Conservation (phyloP, 2,113 vertebrate genomes). For the Isurus oxyrinchus region DNA sequence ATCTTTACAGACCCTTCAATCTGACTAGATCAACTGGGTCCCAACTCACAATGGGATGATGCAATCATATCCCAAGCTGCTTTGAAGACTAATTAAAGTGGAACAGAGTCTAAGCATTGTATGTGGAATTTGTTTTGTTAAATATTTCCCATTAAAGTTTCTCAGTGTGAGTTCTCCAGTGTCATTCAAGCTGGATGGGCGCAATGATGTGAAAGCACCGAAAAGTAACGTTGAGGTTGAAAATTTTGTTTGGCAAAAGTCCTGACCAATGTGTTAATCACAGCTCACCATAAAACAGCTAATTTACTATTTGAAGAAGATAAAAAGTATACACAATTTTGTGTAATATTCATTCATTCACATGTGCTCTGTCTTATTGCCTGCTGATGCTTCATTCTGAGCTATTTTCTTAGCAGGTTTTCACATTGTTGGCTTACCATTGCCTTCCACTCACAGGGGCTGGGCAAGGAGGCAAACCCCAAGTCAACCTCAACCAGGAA, state of each 20-base stretch:
- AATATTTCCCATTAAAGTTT: not conserved
- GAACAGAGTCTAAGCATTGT: not conserved
- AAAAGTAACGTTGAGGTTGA: not conserved
- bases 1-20: not conserved
- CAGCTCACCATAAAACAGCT: not conserved
- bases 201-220: not conserved
- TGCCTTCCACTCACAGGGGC: not conserved
- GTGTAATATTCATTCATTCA: not conserved
- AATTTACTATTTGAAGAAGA: not conserved
- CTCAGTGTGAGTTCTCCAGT: not conserved
- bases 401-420: not conserved
- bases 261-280: not conserved
- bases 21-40: not conserved
- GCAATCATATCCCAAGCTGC: not conserved
- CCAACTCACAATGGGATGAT: not conserved
- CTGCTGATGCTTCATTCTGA: not conserved
- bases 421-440: not conserved
- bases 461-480: too few relatives aligned
- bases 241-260: not conserved
- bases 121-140: not conserved
- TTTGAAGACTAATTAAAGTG: not conserved
- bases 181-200: not conserved
- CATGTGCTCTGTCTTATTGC: not conserved
- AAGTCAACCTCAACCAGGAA: not conserved
- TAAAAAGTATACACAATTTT: not conserved